phyloP scores from a whole-genome alignment of 2,797 vertebrate species.

The Pseudochirops corinnae region DNA sequence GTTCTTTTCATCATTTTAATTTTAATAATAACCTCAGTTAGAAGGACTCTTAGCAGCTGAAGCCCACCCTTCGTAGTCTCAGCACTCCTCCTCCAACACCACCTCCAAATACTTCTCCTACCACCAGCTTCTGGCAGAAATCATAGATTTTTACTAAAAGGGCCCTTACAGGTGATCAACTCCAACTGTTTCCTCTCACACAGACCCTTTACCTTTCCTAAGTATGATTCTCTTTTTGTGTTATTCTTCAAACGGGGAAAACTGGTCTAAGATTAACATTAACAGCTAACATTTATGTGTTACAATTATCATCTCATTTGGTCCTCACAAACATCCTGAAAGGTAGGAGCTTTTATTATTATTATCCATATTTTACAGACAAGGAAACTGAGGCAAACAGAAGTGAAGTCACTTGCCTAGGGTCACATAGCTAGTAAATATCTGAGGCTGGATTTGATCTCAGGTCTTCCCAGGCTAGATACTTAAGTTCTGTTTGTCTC shows the following conservation, averaged over 20 bases:
- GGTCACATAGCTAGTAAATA: slow-evolving; percentile 6
- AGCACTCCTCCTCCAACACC: neutral
- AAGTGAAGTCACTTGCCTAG: slow-evolving; percentile 4
- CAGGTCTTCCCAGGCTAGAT: neutral
- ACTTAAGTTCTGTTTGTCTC: neutral
- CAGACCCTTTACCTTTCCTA: neutral
- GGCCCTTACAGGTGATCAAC: neutral
- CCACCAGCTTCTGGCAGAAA: neutral
- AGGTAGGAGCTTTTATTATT: neutral
- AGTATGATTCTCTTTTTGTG: neutral
- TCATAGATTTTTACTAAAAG: neutral
- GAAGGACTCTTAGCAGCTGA: neutral
- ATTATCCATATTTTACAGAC: slow-evolving; percentile 10
- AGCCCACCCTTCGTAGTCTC: neutral
- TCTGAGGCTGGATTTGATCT: neutral
- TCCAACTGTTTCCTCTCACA: neutral
- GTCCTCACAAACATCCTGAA: neutral
- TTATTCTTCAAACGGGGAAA: neutral
- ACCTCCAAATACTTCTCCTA: neutral
- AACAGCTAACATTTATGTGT: neutral
- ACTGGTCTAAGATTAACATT: neutral
- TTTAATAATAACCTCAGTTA: neutral
- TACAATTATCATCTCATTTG: neutral
- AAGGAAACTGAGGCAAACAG: slow-evolving; percentile 43
- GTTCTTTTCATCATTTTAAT: neutral